Evolutionary conservation across 1,140 invertebrate species (phyloP), one percentile per base, ranked within the genome.

Genomic region (Drosophila sp.): DNA sequence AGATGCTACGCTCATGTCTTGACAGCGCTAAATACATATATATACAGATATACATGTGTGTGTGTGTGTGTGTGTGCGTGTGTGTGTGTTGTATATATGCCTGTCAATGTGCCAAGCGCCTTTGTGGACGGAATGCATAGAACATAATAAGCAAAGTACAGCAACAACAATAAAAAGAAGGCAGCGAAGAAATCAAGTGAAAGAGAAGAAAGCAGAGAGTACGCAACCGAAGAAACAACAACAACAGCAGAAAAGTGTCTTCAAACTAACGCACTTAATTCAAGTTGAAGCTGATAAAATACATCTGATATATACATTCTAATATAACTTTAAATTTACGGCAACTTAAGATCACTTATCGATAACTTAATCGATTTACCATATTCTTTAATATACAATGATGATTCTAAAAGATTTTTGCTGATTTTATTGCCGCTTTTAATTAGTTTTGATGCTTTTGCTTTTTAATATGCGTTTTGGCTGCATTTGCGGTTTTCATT

Each of bases 41-140:
- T 4, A 21, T 4, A 21, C 11, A 48, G 4, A 36, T 1, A 27
- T 41, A 16, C 14, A 32, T 38, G 25, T 34, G 5, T 36, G 7
- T 46, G 25, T 27, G 18, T 48, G 21, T 50, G 27, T 56, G n/a
- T 32, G 29, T 48, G 13, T 6, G 25, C 16, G 18, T 48, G 21
- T 50, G 27, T 56, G n/a, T 32, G 29, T 48, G 13, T 6, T 53
- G 50, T 48, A 63, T 32, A 54, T 64, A 58, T 34, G 43, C 45
- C 62, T 64, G 61, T 71, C 67, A 71, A 71, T 71, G 67, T 64
- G 67, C 61, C 67, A 71, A 71, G 61, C 40, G 64, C 21, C 36
- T 48, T 50, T 57, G 14, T 48, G 45, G 43, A 25, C 21, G 32
- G 41, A 66, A 66, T 65, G 43, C 32, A 29, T n/a, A 29, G n/a